Evolutionary conservation across 2,888 invertebrate species (phyloP), one percentile per base, ranked within the genome.

Genomic region (Anthophora plumipes): DNA sequence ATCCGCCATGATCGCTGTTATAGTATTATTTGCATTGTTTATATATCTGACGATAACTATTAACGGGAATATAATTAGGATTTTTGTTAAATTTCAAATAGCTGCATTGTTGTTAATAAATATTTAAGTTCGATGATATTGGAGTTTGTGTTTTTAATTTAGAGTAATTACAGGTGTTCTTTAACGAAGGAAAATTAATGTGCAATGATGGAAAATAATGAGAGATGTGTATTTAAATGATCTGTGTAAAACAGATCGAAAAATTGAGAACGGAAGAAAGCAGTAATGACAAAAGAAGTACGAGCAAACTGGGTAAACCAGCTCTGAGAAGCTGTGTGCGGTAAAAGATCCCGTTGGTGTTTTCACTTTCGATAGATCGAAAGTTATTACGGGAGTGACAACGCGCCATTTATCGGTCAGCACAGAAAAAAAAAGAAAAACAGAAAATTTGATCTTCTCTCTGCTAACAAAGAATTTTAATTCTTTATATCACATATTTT

Each of bases 351-450:
- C 77, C 54, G 74, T 80, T 77, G 59, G 31, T n/a, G n/a, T 60
- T 74, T 70, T 85, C 82, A 80, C 80, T 85, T 75, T 85, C 85
- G 60, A 72, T 67, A 52, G 54, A 72, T 70, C 69, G 75, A 83
- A 69, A 85, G 70, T 70, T 61, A 75, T 80, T 55, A 31, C 48
- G 2, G 68, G 59, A 54, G 41, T 59, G 25, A 52, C 64, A 22
- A 12, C 20, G n/a, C 12, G 8, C 20, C n/a, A 48, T 37, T 31
- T 37, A 20, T 11, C 25, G 12, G 37, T 4, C 12, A 14, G 12
- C 22, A 0, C 41, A 37, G 3, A 41, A 52, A 43, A 4, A 14
- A 2, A 43, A 52, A 20, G n/a, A n/a, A n/a, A n/a, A n/a, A n/a
- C n/a, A n/a, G n/a, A 8, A 17, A 20, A 46, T 54, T 48, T n/a